phyloP scores from a whole-genome alignment of 1,140 invertebrate species.

The Mizuhopecten yessoensis region DNA sequence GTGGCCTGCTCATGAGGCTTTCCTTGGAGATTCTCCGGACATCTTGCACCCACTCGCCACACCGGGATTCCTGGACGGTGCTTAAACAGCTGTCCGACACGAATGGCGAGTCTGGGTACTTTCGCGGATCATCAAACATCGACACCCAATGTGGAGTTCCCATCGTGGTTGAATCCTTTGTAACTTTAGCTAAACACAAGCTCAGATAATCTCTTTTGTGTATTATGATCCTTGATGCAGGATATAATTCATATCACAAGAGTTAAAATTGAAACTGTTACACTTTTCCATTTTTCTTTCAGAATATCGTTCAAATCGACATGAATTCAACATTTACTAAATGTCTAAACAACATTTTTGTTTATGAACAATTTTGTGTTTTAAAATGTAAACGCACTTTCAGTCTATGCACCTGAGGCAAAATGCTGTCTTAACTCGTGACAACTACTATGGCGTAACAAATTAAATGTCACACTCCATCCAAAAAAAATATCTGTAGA shows the following conservation, averaged over 20 bases:
- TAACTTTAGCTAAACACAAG: too few species aligned
- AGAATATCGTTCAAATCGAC: background rate
- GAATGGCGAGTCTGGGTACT: background rate
- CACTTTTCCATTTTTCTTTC: background rate
- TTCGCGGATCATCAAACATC: background rate
- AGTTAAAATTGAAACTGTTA: background rate
- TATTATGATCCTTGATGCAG: background rate
- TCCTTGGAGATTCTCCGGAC: background rate
- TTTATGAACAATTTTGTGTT: background rate
- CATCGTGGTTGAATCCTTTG: too few species aligned
- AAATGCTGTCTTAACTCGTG: background rate
- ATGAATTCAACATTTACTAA: too few species aligned
- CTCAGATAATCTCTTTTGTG: background rate
- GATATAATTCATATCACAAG: background rate
- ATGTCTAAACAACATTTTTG: background rate
- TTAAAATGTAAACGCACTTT: background rate
- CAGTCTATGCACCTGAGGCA: background rate
- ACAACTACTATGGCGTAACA: background rate
- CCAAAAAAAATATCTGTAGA: background rate
- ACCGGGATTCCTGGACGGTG: background rate
- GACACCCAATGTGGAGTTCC: conserved; percentile 3
- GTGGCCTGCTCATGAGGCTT: background rate
- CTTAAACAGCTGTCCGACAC: background rate
- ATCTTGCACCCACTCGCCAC: background rate
- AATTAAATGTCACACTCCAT: background rate